A percentile compares a stretch with the other conserved stretches of the same genome.
Evolutionary conservation across 2,888 invertebrate genomes (phyloP).

Genomic region (Sepiola atlantica): DNA sequence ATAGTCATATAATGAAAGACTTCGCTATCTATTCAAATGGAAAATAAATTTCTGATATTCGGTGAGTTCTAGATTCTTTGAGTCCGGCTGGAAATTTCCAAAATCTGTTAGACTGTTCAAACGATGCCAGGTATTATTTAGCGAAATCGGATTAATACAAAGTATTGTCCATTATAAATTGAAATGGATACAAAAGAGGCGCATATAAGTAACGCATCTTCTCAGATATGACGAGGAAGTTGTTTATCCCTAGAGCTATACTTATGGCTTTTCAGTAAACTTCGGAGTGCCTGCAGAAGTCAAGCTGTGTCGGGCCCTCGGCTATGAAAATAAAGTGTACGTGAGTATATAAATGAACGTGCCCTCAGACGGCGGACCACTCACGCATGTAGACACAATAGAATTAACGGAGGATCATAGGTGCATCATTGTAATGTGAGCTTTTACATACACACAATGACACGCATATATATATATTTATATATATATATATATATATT

Average conservation of each 20-base stretch:
- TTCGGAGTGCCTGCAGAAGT: background rate
- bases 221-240: background rate
- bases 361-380: too few relatives aligned
- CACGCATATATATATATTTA: background rate
- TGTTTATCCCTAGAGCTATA: background rate
- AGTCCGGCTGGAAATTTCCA: background rate
- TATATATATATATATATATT: background rate
- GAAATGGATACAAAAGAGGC: background rate
- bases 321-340: background rate
- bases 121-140: background rate
- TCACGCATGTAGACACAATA: background rate
- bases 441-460: background rate
- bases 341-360: background rate
- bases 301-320: background rate
- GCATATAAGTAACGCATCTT: background rate
- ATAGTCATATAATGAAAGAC: too few relatives aligned
- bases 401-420: too few relatives aligned
- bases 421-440: background rate
- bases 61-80: background rate
- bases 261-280: constrained; percentile 11
- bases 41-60: too few relatives aligned
- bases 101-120: background rate
- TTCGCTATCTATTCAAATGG: too few relatives aligned
- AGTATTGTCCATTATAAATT: background rate
- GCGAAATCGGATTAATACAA: background rate